These are phyloP conservation scores for Rafetus swinhoei DNA, from an alignment of 2,113 vertebrate species.

Conservation along the genomic window DNA sequence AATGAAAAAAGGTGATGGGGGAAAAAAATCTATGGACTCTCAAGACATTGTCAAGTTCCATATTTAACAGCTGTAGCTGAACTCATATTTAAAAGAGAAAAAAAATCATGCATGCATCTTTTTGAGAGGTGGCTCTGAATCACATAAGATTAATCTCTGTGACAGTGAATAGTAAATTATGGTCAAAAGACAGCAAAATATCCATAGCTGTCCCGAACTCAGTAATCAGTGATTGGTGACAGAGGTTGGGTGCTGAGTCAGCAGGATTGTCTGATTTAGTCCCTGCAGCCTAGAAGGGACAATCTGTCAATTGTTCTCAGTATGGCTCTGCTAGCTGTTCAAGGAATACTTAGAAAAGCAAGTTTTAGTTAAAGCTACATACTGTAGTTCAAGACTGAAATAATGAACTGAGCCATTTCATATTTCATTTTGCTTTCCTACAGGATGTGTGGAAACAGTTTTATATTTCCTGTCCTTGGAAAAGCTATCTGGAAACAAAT, in stretches of 20 bases:
- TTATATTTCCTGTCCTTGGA: background rate
- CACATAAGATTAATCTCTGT: conserved; percentile 83
- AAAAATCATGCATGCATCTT: background rate
- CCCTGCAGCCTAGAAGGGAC: conserved; percentile 71
- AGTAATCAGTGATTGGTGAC: conserved; percentile 80
- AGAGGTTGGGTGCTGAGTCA: conserved; percentile 79
- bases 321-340: conserved; percentile 73
- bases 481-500: background rate
- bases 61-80: conserved; percentile 27
- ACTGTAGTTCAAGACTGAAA: background rate
- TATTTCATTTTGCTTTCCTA: background rate
- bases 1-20: background rate
- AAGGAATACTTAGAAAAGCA: background rate
- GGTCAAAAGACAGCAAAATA: conserved; percentile 77
- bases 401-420: background rate
- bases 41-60: conserved; percentile 2
- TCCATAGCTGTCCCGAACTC: conserved; percentile 78
- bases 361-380: conserved; percentile 18
- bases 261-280: conserved; percentile 76
- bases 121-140: conserved; percentile 53
- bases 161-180: conserved; percentile 80
- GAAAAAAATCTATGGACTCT: conserved; percentile 43
- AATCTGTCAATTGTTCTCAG: conserved; percentile 76
- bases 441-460: background rate
- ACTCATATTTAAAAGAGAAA: conserved; percentile 11